Percentiles rank a stretch among this genome's conserved stretches.
phyloP scores from a whole-genome alignment of 2,888 invertebrate species.

The Dioctria rufipes region DNA sequence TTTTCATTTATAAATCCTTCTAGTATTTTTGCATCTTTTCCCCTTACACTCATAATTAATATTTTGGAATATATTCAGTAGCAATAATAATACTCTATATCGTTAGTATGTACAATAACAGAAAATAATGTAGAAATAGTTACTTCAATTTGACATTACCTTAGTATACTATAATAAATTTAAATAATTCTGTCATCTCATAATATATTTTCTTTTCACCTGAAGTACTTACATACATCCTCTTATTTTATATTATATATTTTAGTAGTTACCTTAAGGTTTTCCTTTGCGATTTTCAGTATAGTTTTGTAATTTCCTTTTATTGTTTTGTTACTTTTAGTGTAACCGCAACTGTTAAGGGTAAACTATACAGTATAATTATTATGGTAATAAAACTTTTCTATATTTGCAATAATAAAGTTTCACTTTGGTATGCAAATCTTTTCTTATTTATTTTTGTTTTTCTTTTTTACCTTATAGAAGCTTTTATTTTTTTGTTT shows the following conservation, averaged over 20 bases:
- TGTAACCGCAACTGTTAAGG: conserved; percentile 35
- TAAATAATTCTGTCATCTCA: conserved; percentile 25
- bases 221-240: conserved; percentile 37
- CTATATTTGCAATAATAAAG: background rate
- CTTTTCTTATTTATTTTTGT: background rate
- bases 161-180: conserved; percentile 11
- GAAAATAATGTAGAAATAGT: conserved; percentile 46
- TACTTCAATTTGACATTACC: conserved; percentile 41
- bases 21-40: conserved; percentile 44
- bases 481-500: background rate
- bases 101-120: conserved; percentile 46
- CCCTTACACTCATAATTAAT: conserved; percentile 41
- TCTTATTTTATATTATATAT: conserved; percentile 9
- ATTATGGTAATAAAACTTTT: conserved; percentile 26
- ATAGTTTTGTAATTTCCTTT: conserved; percentile 18
- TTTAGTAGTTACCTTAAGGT: conserved; percentile 32
- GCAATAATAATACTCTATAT: conserved; percentile 31
- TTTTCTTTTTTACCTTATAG: conserved; percentile 1
- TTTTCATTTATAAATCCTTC: conserved; percentile 50
- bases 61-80: conserved; percentile 42
- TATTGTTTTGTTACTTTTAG: conserved; percentile 43
- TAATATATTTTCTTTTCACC: conserved; percentile 23
- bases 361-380: conserved; percentile 28
- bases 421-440: no score
- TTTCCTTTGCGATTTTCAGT: conserved; percentile 7